Evolutionary conservation across 2,113 vertebrate species (phyloP).

Genomic region (Cynoglossus semilaevis): DNA sequence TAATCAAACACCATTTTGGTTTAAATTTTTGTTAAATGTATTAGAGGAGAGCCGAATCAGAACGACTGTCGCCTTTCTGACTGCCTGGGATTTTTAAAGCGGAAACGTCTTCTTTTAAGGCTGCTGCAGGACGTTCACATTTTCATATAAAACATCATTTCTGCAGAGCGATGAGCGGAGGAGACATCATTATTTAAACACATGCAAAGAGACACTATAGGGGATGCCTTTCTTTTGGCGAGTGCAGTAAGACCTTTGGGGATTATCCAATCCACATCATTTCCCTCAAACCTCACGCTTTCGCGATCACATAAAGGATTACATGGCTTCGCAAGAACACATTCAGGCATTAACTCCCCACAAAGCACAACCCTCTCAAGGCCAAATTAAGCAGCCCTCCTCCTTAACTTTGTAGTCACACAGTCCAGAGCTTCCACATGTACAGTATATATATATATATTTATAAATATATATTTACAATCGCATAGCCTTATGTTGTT

Average conservation of each 20-base stretch:
- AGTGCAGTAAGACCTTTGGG: constrained; percentile 65
- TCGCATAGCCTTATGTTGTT: background rate
- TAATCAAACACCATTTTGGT: constrained; percentile 8
- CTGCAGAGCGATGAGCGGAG: constrained; percentile 24
- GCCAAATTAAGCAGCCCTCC: constrained; percentile 53
- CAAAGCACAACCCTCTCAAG: constrained; percentile 46
- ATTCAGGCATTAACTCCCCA: constrained; percentile 58
- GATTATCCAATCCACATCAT: constrained; percentile 71
- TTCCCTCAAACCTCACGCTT: constrained; percentile 63
- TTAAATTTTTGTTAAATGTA: constrained; percentile 1
- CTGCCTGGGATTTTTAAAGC: background rate
- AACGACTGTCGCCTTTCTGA: background rate
- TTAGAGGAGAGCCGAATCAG: constrained; percentile 20
- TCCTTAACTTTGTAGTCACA: constrained; percentile 37
- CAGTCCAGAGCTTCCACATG: constrained; percentile 7
- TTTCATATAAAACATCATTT: constrained; percentile 35
- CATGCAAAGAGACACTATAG: constrained; percentile 41
- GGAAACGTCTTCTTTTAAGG: constrained; percentile 14
- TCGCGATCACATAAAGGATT: constrained; percentile 70
- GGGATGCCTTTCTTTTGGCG: constrained; percentile 43
- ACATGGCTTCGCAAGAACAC: constrained; percentile 57
- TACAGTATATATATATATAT: background rate
- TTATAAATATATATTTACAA: background rate
- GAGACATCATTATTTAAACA: constrained; percentile 59
- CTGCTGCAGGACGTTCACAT: constrained; percentile 7